phyloP scores from a whole-genome alignment of 2,113 vertebrate genomes.

The Oryzias celebensis region DNA sequence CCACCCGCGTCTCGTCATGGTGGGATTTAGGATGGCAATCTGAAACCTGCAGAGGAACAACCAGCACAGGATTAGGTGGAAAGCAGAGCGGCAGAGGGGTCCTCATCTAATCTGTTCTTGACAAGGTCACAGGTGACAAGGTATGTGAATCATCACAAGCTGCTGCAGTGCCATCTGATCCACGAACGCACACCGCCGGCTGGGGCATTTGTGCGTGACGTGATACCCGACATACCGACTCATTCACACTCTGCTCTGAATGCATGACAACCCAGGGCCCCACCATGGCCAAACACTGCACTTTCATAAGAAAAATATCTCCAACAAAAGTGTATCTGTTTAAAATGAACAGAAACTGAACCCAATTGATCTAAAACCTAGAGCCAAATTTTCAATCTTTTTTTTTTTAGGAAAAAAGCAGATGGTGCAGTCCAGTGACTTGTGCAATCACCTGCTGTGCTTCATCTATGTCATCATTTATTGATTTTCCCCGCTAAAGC shows the following conservation, averaged over 20 bases:
- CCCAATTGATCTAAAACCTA: too few species aligned
- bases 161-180: slow-evolving; percentile 41
- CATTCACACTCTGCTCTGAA: slow-evolving; percentile 33
- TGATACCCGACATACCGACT: slow-evolving; percentile 30
- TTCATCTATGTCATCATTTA: too few species aligned
- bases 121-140: slow-evolving; percentile 56
- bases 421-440: too few species aligned
- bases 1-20: slow-evolving; percentile 45
- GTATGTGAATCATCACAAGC: slow-evolving; percentile 43
- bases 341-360: too few species aligned
- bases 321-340: not conserved
- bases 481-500: too few species aligned
- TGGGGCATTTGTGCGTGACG: slow-evolving; percentile 23
- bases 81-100: slow-evolving; percentile 22
- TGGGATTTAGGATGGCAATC: slow-evolving; percentile 58
- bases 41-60: slow-evolving; percentile 24
- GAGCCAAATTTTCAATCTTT: too few species aligned
- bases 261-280: slow-evolving; percentile 14
- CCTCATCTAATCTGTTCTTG: slow-evolving; percentile 3
- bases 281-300: not conserved
- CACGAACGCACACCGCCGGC: slow-evolving; percentile 22
- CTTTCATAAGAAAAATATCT: not conserved
- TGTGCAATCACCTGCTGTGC: too few species aligned
- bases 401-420: too few species aligned
- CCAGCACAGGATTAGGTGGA: slow-evolving; percentile 28